phyloP scores from a whole-genome alignment of 2,113 vertebrate genomes.

The Indri indri region DNA sequence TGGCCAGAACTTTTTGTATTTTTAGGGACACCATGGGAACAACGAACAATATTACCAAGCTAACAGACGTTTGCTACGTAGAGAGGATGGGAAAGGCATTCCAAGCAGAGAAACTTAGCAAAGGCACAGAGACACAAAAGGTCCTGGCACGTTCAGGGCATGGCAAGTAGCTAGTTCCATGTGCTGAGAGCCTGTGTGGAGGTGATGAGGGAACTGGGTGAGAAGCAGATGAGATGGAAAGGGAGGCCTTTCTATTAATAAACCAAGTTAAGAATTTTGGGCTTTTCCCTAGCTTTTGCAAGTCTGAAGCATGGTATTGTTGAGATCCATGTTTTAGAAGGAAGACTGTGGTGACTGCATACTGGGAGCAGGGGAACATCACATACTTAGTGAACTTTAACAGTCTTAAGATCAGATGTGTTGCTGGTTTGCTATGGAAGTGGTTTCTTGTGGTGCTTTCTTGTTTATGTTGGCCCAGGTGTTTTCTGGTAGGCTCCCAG shows the following conservation, averaged over 20 bases:
- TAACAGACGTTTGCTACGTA: background rate
- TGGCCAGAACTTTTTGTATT: background rate
- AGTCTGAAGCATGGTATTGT: background rate
- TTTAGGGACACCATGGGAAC: background rate
- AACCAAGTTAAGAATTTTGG: background rate
- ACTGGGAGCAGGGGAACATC: background rate
- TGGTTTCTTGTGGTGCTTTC: background rate
- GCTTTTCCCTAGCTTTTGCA: background rate
- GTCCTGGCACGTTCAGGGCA: background rate
- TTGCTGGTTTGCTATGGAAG: background rate
- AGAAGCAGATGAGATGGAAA: background rate
- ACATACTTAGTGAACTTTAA: background rate
- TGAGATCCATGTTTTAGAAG: background rate
- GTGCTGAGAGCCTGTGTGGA: background rate
- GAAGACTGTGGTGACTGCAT: background rate
- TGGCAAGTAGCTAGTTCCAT: background rate
- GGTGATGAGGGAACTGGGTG: background rate
- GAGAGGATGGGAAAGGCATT: background rate
- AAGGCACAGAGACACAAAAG: background rate
- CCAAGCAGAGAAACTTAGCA: background rate
- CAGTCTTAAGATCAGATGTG: background rate
- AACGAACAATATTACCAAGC: background rate
- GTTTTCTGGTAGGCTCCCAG: background rate
- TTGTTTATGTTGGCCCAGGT: background rate
- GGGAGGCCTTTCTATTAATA: background rate